These are phyloP conservation scores for Gymnopithys bicolor DNA, from an alignment of 2,797 vertebrate species.

Conservation along the genomic window DNA sequence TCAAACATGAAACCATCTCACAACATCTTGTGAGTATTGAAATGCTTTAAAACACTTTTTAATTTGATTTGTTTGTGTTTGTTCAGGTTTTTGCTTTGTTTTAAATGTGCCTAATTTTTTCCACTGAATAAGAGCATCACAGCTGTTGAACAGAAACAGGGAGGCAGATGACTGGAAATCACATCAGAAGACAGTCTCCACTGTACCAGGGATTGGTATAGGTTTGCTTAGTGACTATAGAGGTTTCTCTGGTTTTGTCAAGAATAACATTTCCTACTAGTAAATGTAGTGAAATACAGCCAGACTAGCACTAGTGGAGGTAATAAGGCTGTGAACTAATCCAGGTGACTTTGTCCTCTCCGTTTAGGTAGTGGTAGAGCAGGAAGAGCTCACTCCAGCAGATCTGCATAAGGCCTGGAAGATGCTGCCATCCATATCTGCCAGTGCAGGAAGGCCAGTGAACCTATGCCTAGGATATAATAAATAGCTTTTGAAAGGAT, in stretches of 20 bases:
- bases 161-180: neutral
- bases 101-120: slow-evolving; percentile 26
- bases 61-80: slow-evolving; percentile 24
- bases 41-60: slow-evolving; percentile 53
- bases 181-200: neutral
- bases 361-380: neutral
- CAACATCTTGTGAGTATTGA: slow-evolving; percentile 45
- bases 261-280: neutral
- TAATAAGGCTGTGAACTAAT: neutral
- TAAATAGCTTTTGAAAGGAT: neutral
- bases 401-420: neutral
- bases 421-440: neutral
- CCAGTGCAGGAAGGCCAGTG: neutral
- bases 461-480: neutral
- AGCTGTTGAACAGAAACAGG: neutral
- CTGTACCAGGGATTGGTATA: neutral
- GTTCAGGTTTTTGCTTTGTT: slow-evolving; percentile 17
- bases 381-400: neutral
- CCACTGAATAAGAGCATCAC: neutral
- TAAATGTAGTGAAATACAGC: neutral
- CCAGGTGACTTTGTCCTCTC: neutral
- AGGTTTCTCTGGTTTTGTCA: neutral
- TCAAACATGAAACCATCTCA: slow-evolving; percentile 69
- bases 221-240: neutral
- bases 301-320: neutral